Percentiles rank a stretch among this genome's conserved stretches.
Evolutionary conservation across 2,888 invertebrate species (phyloP).

Genomic region (Adela reaumurella): DNA sequence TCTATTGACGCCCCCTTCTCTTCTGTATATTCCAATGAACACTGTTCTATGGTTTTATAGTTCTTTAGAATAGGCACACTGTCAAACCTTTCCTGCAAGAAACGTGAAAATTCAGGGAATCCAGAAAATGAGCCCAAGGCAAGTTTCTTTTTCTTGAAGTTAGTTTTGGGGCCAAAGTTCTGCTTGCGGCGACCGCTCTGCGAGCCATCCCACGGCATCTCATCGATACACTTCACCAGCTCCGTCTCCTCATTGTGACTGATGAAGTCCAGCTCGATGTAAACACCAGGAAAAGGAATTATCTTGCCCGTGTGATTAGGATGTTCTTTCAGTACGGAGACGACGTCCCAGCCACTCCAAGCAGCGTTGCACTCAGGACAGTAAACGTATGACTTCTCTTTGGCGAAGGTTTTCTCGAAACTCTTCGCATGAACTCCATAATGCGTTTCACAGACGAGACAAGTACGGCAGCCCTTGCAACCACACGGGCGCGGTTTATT

Average conservation of each 20-base stretch:
- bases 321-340: conserved; percentile 58
- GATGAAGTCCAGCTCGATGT: conserved; percentile 70
- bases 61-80: conserved; percentile 57
- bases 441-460: conserved; percentile 78
- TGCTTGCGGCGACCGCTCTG: conserved; percentile 96
- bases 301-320: conserved; percentile 61
- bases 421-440: conserved; percentile 38
- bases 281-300: conserved; percentile 65
- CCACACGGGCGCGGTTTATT: conserved; percentile 76
- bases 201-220: conserved; percentile 82
- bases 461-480: conserved; percentile 90
- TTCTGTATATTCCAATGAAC: conserved; percentile 90
- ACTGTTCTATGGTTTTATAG: conserved; percentile 90
- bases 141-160: conserved; percentile 91
- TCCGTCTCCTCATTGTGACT: conserved; percentile 61
- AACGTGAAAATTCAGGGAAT: conserved; percentile 77
- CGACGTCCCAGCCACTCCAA: conserved; percentile 69
- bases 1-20: conserved; percentile 90
- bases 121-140: conserved; percentile 76
- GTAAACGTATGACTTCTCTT: conserved; percentile 64
- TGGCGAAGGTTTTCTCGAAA: conserved; percentile 35
- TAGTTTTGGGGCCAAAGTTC: conserved; percentile 98
- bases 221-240: conserved; percentile 69
- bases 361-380: conserved; percentile 73
- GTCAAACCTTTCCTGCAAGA: conserved; percentile 72